Evolutionary conservation across 2,888 invertebrate genomes (phyloP), one percentile per base, ranked within the genome.

Genomic region (Apamea anceps): DNA sequence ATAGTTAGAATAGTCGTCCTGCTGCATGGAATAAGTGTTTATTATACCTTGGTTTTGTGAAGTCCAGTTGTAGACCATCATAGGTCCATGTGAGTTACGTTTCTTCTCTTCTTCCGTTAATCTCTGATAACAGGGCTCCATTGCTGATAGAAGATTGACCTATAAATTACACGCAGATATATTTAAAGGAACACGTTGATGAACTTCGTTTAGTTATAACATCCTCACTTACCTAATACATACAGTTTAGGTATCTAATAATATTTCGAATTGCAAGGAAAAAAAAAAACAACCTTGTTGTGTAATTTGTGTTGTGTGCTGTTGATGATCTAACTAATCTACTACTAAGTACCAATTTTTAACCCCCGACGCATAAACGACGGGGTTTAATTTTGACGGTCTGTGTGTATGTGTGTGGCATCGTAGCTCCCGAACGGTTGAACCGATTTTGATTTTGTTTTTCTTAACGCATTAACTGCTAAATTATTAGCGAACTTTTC

Each of bases 11-110:
- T 71, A 37, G 54, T 28, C 21, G 12, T 21, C 13, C 18, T 72
- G 12, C 2, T 60, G 60, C 12, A 15, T 72, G 4, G 2, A 45
- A 21, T 60, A 45, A 37, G 2, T 37, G 4, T 32, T 4, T 21
- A n/a, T n/a, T 13, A 25, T 93, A 93, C 98, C 98, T 90, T 97
- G 96, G 85, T 97, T 96, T 63, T 97, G 95, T 0, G 96, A 84
- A 0, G 97, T 97, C 94, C 98, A 98, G 80, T 98, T 97, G 91
- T 98, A 99, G 65, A 99, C 96, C 28, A 98, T 95, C 98, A 99
- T 99, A 0, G 99, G 99, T 0, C 99, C 99, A 92, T 99, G 99
- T 0, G 94, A 95, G 94, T 99, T 99, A 21, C 99, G 97, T 48
- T 96, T 95, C 6, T 94, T 96, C 93, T 99, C 99, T 74, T 98